Percentiles rank a stretch among this genome's conserved stretches.
Conservation (phyloP, 2,113 vertebrate species). For the Girardinichthys multiradiatus region DNA sequence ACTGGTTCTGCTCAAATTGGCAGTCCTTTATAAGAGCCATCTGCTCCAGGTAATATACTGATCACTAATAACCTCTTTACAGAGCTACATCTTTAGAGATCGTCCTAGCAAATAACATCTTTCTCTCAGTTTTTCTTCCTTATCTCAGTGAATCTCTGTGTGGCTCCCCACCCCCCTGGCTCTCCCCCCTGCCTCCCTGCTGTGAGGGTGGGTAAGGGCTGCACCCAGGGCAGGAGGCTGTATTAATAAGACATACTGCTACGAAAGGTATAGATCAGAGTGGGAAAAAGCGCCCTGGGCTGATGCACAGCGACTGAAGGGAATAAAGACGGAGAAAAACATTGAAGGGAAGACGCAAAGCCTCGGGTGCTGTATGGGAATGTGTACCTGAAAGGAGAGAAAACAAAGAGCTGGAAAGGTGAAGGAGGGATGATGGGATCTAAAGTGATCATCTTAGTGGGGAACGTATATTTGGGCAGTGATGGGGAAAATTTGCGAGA, state of each 20-base stretch:
- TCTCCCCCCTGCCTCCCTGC: slow-evolving; percentile 14
- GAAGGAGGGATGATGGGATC: slow-evolving; percentile 54
- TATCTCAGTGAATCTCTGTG: background rate
- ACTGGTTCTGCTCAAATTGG: background rate
- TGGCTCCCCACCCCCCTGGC: background rate
- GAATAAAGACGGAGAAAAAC: slow-evolving; percentile 23
- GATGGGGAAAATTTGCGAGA: slow-evolving; percentile 41
- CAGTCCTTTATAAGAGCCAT: too few relatives aligned
- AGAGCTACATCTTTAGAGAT: background rate
- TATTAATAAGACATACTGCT: slow-evolving; percentile 70
- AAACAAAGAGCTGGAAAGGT: slow-evolving; percentile 55
- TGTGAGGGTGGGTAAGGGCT: slow-evolving; percentile 40
- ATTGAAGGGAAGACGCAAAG: slow-evolving; percentile 44
- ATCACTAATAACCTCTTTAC: background rate
- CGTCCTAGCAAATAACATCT: background rate
- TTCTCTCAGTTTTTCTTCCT: background rate
- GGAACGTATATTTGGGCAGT: slow-evolving; percentile 37
- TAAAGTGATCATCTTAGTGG: slow-evolving; percentile 60
- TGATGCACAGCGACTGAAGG: slow-evolving; percentile 41
- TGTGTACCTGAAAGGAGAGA: slow-evolving; percentile 45
- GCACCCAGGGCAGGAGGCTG: slow-evolving; percentile 57
- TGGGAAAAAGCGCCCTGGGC: slow-evolving; percentile 54
- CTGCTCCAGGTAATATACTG: too few relatives aligned
- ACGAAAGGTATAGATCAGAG: slow-evolving; percentile 66
- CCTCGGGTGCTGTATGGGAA: slow-evolving; percentile 46